Evolutionary conservation across 92 coral and sea anemone species (phyloP).

Genomic region (Pocillopora meandrina): DNA sequence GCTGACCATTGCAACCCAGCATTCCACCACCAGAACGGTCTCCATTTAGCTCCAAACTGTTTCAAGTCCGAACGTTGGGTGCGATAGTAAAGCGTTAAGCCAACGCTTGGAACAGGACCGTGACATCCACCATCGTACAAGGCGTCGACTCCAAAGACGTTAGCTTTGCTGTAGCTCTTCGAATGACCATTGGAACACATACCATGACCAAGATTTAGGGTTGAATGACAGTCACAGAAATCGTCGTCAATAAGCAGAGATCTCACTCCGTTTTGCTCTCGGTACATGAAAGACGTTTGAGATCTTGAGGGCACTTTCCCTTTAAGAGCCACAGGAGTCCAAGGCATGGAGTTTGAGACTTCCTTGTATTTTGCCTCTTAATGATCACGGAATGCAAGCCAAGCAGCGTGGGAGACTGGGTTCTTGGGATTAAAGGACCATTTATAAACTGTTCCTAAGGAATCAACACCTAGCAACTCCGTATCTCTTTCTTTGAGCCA

Average conservation of each 20-base stretch:
- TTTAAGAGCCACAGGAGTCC: conserved; percentile 65
- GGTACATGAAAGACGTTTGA: conserved; percentile 63
- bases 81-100: conserved; percentile 56
- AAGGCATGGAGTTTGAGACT: conserved; percentile 49
- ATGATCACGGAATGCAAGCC: conserved; percentile 75
- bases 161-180: conserved; percentile 21
- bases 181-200: conserved; percentile 32
- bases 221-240: conserved; percentile 48
- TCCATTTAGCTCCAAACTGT: conserved; percentile 59
- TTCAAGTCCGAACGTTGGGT: conserved; percentile 42
- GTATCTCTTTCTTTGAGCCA: conserved; percentile 68
- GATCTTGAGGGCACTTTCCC: conserved; percentile 54
- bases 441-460: conserved; percentile 64
- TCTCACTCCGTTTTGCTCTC: conserved; percentile 57
- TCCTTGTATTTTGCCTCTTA: conserved; percentile 24
- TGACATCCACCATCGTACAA: conserved; percentile 49
- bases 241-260: conserved; percentile 65
- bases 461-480: conserved; percentile 68
- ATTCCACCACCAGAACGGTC: conserved; percentile 85
- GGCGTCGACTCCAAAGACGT: conserved; percentile 57
- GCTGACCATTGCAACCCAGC: conserved; percentile 67
- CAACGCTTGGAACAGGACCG: conserved; percentile 49
- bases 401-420: conserved; percentile 76
- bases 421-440: conserved; percentile 66
- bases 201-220: conserved; percentile 52